A percentile compares a stretch with the other conserved stretches of the same genome.
These are phyloP conservation scores for Phengaris arion DNA, from an alignment of 2,888 invertebrate genomes.

Conservation along the genomic window DNA sequence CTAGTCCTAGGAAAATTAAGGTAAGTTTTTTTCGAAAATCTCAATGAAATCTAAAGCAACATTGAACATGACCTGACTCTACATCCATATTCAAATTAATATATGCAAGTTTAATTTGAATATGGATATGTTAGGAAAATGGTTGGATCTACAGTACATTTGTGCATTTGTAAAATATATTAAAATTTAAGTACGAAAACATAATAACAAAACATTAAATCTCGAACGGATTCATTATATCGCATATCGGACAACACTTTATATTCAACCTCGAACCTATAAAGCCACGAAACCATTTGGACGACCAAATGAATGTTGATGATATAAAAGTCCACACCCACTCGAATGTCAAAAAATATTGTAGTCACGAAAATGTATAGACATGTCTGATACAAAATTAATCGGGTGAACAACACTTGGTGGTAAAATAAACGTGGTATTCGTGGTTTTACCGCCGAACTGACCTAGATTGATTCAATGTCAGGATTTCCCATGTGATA, in stretches of 20 bases:
- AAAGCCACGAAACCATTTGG: background rate
- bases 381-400: background rate
- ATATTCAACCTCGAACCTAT: background rate
- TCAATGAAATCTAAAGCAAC: background rate
- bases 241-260: background rate
- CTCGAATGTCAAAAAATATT: background rate
- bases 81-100: no score
- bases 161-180: background rate
- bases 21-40: conserved; percentile 31
- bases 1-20: conserved; percentile 33
- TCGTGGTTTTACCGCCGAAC: no score
- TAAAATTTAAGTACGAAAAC: background rate
- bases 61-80: no score
- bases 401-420: background rate
- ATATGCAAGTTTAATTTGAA: no score
- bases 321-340: background rate
- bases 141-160: no score
- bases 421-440: background rate
- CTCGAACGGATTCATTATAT: background rate
- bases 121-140: no score
- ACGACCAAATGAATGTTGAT: background rate
- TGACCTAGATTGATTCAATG: no score
- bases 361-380: background rate
- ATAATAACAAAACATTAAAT: background rate
- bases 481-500: no score